Percentiles rank a stretch among this genome's conserved stretches.
Conservation (phyloP, 2,888 invertebrate genomes). For the Drosophila meridiana region DNA sequence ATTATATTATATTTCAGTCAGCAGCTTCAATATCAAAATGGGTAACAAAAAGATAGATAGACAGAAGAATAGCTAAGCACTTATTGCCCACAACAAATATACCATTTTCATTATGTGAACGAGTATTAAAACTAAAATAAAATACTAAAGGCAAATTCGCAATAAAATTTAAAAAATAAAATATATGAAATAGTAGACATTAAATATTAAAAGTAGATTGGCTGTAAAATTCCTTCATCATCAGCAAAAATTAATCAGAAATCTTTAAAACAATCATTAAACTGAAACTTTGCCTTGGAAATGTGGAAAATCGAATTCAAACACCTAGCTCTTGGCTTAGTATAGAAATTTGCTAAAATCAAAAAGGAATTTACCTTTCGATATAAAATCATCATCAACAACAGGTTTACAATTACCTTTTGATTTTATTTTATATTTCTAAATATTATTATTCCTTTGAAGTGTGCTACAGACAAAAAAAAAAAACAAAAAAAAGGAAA, state of each 20-base stretch:
- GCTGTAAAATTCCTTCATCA: too few relatives aligned
- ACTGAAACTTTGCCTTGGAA: not conserved
- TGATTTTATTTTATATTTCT: conserved; percentile 22
- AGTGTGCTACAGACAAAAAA: conserved; percentile 23
- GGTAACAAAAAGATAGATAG: not conserved
- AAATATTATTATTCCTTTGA: conserved; percentile 10
- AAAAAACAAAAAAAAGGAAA: not conserved
- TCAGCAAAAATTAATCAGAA: too few relatives aligned
- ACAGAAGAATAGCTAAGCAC: not conserved
- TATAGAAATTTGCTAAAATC: not conserved
- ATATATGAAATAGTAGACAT: too few relatives aligned
- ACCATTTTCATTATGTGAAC: not conserved
- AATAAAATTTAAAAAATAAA: too few relatives aligned
- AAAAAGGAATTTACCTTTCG: not conserved
- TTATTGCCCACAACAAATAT: not conserved
- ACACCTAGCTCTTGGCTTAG: not conserved
- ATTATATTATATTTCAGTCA: not conserved
- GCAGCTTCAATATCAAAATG: not conserved
- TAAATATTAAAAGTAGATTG: too few relatives aligned
- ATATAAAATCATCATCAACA: too few relatives aligned
- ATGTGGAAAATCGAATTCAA: not conserved
- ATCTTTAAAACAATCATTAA: not conserved
- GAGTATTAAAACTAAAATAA: too few relatives aligned
- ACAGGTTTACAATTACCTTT: conserved; percentile 23
- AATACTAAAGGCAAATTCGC: too few relatives aligned